phyloP scores from a whole-genome alignment of 2,888 invertebrate species.

The Zhuqinia jingwanae region DNA sequence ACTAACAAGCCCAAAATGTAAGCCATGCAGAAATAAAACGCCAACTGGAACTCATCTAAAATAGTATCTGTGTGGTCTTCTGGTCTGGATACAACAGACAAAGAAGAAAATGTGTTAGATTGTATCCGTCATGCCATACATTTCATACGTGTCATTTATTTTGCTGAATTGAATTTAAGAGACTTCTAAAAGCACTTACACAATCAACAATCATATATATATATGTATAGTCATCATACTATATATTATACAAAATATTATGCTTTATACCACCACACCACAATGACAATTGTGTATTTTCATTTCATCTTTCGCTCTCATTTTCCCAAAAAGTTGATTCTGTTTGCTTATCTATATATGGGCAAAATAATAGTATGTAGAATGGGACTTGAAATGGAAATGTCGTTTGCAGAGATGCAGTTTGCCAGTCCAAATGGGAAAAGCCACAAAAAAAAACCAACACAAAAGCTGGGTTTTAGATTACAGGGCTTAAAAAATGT shows the following conservation, averaged over 20 bases:
- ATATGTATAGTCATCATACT: too few species aligned
- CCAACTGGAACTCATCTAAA: too few species aligned
- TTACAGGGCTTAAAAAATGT: too few species aligned
- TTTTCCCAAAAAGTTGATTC: neutral
- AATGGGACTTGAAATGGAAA: conserved; percentile 8
- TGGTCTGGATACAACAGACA: too few species aligned
- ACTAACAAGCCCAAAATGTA: neutral
- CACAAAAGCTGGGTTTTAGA: too few species aligned
- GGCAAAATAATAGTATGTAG: too few species aligned
- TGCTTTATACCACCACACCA: neutral
- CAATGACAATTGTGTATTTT: neutral
- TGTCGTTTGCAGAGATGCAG: conserved; percentile 14
- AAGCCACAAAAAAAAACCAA: too few species aligned
- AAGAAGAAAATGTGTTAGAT: neutral
- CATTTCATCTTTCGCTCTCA: neutral
- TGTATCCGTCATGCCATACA: neutral
- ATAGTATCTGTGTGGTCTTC: too few species aligned
- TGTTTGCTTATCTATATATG: neutral
- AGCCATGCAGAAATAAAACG: too few species aligned
- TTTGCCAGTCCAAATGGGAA: neutral
- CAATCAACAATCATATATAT: too few species aligned
- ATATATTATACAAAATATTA: too few species aligned
- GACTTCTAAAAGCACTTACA: neutral
- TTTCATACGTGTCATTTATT: conserved; percentile 21
- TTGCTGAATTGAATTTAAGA: conserved; percentile 15